Base-by-base conservation (phyloP, 2,888 invertebrate species). In the Chrysolina oricalcia region DNA sequence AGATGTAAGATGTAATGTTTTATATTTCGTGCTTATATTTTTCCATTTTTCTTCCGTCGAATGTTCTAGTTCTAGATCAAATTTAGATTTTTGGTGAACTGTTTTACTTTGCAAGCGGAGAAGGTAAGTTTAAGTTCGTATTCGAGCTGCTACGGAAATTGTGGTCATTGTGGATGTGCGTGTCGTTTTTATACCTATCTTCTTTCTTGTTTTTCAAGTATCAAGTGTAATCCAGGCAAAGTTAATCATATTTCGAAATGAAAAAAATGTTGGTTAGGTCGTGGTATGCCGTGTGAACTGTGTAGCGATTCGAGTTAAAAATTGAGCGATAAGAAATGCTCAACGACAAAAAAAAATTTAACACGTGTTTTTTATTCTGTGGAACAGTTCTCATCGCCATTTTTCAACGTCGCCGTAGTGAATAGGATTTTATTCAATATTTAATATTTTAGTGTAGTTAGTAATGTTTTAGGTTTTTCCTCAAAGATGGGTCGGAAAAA, bases 401-500 rank as follows among this genome's bases (percentile, higher is more conserved):
- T 53, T 11, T 53, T 13, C 5, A 53, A 53, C 19, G 53, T 53
- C 17, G n/a, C 46, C 2, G 53, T 11, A 21, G 53, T 53, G 53
- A 21, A 53, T 53, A 53, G 13, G 4, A 53, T 53, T 53, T 21
- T 23, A 53, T 53, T 53, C 53, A 23, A 43, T 43, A 43, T 15
- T 43, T 59, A 8, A 59, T 35, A n/a, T 59, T 59, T 59, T 59
- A 59, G 23, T n/a, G 56, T 19, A 56, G 23, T 56, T 56, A 56
- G 23, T 56, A 23, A 56, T 56, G 56, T 56, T 13, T 5, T 9
- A 13, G 23, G 13, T 10, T 59, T 27, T n/a, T 59, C 35, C 6
- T 59, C n/a, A 35, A 59, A 59, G n/a, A 59, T 59, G 59, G 59
- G 59, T 23, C n/a, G 27, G 27, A 59, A 35, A 27, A 59, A 59